Percentiles rank a stretch among this genome's conserved stretches.
These are phyloP conservation scores for Leptinotarsa peninsularis DNA, from an alignment of 2,888 invertebrate species.

Conservation along the genomic window DNA sequence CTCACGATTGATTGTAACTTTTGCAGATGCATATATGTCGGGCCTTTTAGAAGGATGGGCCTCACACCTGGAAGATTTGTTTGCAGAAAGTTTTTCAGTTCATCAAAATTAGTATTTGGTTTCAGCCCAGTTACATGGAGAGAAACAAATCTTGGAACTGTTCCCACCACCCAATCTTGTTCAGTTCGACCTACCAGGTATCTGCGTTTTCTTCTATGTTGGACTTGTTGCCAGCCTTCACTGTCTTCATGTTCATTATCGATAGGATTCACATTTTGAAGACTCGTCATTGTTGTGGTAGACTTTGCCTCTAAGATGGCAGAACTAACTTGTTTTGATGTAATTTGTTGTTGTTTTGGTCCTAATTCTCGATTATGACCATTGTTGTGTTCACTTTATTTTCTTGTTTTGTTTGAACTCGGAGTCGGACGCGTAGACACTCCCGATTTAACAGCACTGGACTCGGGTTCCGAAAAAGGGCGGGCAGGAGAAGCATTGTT, in stretches of 20 bases:
- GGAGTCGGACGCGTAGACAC: neutral
- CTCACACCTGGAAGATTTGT: conserved; percentile 23
- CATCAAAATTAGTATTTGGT: neutral
- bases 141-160: neutral
- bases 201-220: neutral
- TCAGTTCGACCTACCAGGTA: conserved; percentile 8
- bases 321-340: neutral
- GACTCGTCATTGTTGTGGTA: neutral
- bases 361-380: neutral
- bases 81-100: conserved; percentile 20
- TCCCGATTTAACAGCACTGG: neutral
- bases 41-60: neutral
- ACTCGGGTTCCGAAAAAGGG: neutral
- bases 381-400: neutral
- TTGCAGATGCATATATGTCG: conserved; percentile 4
- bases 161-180: neutral
- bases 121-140: conserved; percentile 16
- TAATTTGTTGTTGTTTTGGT: neutral
- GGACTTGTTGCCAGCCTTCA: conserved; percentile 9
- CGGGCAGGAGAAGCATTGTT: neutral
- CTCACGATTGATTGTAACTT: conserved; percentile 15
- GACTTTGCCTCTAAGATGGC: neutral
- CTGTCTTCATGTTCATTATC: neutral
- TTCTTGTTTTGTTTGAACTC: neutral
- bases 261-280: neutral